Evolutionary conservation across 2,888 invertebrate species (phyloP).

Genomic region (Caenorhabditis sulstoni): DNA sequence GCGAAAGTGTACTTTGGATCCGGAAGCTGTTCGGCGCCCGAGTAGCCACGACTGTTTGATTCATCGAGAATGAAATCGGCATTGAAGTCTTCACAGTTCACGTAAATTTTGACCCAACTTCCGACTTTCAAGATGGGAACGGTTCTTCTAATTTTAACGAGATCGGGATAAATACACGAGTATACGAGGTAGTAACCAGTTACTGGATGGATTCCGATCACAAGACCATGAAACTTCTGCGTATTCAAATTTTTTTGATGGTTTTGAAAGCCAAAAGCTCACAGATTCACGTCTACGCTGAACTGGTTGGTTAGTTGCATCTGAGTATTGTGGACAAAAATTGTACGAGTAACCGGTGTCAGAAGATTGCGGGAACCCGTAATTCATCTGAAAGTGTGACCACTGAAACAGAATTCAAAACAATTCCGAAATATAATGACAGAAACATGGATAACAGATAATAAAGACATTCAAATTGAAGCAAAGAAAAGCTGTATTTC

Average conservation of each 20-base stretch:
- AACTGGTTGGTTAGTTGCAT: too few species aligned
- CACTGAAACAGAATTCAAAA: background rate
- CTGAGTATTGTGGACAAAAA: background rate
- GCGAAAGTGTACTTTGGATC: background rate
- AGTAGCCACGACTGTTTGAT: constrained; percentile 27
- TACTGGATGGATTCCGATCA: constrained; percentile 5
- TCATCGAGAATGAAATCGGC: constrained; percentile 19
- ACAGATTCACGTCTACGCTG: background rate
- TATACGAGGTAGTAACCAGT: constrained; percentile 11
- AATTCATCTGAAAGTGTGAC: constrained; percentile 16
- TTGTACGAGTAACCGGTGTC: background rate
- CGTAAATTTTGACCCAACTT: constrained; percentile 14
- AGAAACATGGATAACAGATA: background rate
- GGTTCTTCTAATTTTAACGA: background rate
- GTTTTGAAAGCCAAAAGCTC: too few species aligned
- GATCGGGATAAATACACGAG: background rate
- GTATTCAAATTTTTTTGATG: too few species aligned
- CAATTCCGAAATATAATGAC: background rate
- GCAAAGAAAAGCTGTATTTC: background rate
- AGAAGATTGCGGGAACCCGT: background rate
- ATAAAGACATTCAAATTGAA: background rate
- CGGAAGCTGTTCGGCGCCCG: constrained; percentile 6
- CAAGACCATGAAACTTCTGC: constrained; percentile 1
- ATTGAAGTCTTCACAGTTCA: constrained; percentile 5
- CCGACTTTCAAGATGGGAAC: constrained; percentile 2